phyloP scores from a whole-genome alignment of 2,888 invertebrate genomes.

The Ornithoptera alexandrae region DNA sequence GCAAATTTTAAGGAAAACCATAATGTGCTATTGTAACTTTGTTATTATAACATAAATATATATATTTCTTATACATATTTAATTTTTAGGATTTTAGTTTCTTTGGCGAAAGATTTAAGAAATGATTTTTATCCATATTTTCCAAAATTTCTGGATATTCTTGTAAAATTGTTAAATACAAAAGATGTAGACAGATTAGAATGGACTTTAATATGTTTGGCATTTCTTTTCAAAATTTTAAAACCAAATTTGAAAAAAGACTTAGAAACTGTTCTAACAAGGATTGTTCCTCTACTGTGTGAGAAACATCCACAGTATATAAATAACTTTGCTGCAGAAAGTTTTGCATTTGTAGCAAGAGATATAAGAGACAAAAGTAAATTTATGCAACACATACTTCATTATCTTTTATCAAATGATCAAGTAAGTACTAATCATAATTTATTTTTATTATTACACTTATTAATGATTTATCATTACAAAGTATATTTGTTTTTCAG shows the following conservation, averaged over 20 bases:
- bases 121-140: slow-evolving; percentile 95
- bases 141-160: slow-evolving; percentile 84
- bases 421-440: slow-evolving; percentile 79
- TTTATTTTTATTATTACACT: not conserved
- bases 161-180: slow-evolving; percentile 85
- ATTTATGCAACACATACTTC: slow-evolving; percentile 85
- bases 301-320: slow-evolving; percentile 90
- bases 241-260: slow-evolving; percentile 91
- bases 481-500: slow-evolving; percentile 63
- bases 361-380: slow-evolving; percentile 90
- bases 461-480: slow-evolving; percentile 8
- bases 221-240: slow-evolving; percentile 93
- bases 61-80: slow-evolving; percentile 1
- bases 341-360: slow-evolving; percentile 96
- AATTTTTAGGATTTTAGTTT: slow-evolving; percentile 86
- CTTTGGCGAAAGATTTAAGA: slow-evolving; percentile 91
- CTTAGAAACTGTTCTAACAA: slow-evolving; percentile 85
- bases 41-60: not conserved
- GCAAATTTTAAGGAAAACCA: too few species aligned
- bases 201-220: slow-evolving; percentile 90
- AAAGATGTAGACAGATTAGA: slow-evolving; percentile 92
- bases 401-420: slow-evolving; percentile 82
- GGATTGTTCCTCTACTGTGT: slow-evolving; percentile 87
- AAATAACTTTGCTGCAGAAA: slow-evolving; percentile 96
- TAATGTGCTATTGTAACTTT: not conserved